Evolutionary conservation across 2,888 invertebrate species (phyloP), one percentile per base, ranked within the genome.

Genomic region (Diarsia brunnea): DNA sequence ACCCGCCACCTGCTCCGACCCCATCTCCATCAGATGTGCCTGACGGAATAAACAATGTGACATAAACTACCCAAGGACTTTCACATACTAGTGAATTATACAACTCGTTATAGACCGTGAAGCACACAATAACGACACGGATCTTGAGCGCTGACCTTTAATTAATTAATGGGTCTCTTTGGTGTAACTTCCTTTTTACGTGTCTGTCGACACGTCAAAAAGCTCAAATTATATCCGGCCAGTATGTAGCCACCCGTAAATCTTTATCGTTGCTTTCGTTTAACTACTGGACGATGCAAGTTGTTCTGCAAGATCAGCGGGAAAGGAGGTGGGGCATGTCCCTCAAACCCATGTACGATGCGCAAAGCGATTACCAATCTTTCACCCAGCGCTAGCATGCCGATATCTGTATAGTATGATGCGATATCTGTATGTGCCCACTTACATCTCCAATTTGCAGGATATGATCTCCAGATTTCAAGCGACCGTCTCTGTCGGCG

Each of bases 391-490:
- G 55, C 55, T 55, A 55, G 24, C 55, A 24, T 55, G 14, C 12
- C 24, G 12, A 55, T 24, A 55, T 55, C 27, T 24, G 16, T 58
- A 5, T 38, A 38, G 38, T 38, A 38, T 38, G 4, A 31, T 31
- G 4, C 38, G 38, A 38, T 38, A 38, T 38, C 38, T 38, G 38
- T 38, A 38, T 64, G n/a, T 21, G 31, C 14, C 8, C 4, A 93
- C 97, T 96, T 90, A 99, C 99, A 92, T 99, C 98, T 67, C 98
- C 98, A 91, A 98, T 98, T 97, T 99, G 99, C 82, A 99, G 97
- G 90, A 99, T 99, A 95, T 99, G 99, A 95, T 99, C 99, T 11
- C 99, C 99, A 91, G 99, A 99, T 91, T 98, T 98, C 69, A 99
- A 97, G 69, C 99, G 97, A n/a, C 99, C 99, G 96, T 99, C 99